A percentile compares a stretch with the other conserved stretches of the same genome.
Conservation (phyloP, 2,888 invertebrate genomes). For the Drosophila niveifrons region DNA sequence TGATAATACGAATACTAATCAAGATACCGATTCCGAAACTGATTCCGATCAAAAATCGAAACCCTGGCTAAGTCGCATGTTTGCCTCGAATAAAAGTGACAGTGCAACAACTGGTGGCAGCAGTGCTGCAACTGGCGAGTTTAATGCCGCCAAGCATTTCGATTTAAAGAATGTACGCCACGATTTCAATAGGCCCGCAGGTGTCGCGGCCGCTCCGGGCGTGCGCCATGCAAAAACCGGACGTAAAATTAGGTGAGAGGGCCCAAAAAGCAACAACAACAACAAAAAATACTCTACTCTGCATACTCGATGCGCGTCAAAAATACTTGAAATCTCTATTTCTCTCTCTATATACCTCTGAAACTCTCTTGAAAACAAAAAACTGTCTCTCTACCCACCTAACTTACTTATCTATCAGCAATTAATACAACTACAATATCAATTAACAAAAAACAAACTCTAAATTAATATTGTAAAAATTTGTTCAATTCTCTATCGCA, state of each 20-base stretch:
- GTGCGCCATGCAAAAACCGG: constrained; percentile 83
- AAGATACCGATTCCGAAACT: constrained; percentile 68
- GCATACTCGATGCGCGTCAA: constrained; percentile 59
- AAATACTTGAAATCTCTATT: constrained; percentile 32
- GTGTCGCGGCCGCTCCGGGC: constrained; percentile 82
- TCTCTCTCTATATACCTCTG: constrained; percentile 1
- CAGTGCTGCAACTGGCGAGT: constrained; percentile 56
- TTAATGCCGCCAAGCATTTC: constrained; percentile 83
- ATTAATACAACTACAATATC: constrained; percentile 25
- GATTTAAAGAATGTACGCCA: constrained; percentile 83
- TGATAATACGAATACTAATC: constrained; percentile 80
- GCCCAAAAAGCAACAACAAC: constrained; percentile 26
- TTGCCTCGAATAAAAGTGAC: constrained; percentile 68
- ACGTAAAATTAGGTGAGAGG: constrained; percentile 86
- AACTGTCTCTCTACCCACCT: constrained; percentile 30
- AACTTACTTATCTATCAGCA: constrained; percentile 25
- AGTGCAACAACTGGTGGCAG: constrained; percentile 35
- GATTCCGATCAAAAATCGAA: constrained; percentile 80
- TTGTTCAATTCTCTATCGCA: constrained; percentile 24
- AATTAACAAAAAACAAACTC: constrained; percentile 28
- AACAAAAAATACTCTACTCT: constrained; percentile 48
- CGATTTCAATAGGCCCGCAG: constrained; percentile 85
- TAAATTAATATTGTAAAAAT: constrained; percentile 48
- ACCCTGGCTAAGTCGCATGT: constrained; percentile 85
- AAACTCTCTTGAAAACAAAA: neutral